phyloP scores from a whole-genome alignment of 2,888 invertebrate genomes.

The Micoletzkya japonica region DNA sequence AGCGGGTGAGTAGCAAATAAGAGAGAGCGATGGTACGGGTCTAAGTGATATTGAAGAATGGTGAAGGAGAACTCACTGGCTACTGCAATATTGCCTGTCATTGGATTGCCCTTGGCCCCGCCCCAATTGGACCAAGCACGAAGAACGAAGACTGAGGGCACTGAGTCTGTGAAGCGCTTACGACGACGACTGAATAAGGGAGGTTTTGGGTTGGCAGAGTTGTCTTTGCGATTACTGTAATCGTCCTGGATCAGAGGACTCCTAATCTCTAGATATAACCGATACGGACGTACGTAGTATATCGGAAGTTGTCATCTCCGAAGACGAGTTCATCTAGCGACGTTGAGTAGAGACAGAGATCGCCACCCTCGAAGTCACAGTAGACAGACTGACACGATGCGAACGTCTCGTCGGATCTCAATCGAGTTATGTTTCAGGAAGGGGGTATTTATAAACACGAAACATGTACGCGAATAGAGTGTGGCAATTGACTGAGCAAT shows the following conservation, averaged over 20 bases:
- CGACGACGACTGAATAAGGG: neutral
- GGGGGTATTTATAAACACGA: neutral
- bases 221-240: too few species aligned
- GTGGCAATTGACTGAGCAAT: slow-evolving; percentile 4
- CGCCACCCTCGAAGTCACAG: slow-evolving; percentile 43
- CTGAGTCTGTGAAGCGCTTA: slow-evolving; percentile 10
- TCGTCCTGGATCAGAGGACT: too few species aligned
- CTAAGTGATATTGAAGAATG: neutral
- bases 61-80: neutral
- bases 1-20: neutral
- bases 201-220: too few species aligned
- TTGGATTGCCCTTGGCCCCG: slow-evolving; percentile 31
- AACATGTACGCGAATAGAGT: too few species aligned
- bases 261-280: too few species aligned
- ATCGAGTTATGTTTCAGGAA: neutral
- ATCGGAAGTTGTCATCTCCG: slow-evolving; percentile 18
- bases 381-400: slow-evolving; percentile 35
- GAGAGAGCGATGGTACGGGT: neutral
- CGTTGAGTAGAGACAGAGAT: slow-evolving; percentile 20
- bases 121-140: slow-evolving; percentile 59
- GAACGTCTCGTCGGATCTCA: slow-evolving; percentile 16
- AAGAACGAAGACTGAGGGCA: slow-evolving; percentile 33
- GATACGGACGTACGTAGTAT: too few species aligned
- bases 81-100: neutral
- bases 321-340: slow-evolving; percentile 24